Conservation (phyloP, 2,113 vertebrate species). For the Elgaria multicarinata region DNA sequence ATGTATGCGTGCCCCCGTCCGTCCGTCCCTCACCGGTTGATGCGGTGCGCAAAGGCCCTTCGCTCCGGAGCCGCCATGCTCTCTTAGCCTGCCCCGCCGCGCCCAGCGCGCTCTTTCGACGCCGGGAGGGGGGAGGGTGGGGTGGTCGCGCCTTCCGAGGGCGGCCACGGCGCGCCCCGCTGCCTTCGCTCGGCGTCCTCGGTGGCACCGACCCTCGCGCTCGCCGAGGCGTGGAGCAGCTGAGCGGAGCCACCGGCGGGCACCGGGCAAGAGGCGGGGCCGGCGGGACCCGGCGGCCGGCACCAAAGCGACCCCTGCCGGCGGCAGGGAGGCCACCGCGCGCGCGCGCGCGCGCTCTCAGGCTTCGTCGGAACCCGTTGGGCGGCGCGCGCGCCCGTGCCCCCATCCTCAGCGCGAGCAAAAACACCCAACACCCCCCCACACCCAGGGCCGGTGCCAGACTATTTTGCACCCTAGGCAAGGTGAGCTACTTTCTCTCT, state of each 20-base stretch:
- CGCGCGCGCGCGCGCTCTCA: not conserved
- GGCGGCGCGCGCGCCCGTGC: too few relatives aligned
- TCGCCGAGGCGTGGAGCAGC: not conserved
- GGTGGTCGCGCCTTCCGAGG: too few relatives aligned
- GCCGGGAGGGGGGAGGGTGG: too few relatives aligned
- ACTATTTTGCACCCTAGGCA: too few relatives aligned
- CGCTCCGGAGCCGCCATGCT: slow-evolving; percentile 31
- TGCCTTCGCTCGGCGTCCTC: not conserved
- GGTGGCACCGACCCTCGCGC: not conserved
- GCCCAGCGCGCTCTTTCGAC: not conserved
- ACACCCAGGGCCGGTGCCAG: too few relatives aligned
- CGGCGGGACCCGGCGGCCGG: not conserved
- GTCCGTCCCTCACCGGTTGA: slow-evolving; percentile 17
- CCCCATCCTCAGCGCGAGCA: too few relatives aligned
- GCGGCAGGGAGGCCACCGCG: not conserved
- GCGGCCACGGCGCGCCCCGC: not conserved
- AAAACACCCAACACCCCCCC: too few relatives aligned
- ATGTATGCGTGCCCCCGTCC: not conserved
- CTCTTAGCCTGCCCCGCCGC: too few relatives aligned
- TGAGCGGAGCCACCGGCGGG: not conserved
- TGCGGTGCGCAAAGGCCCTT: slow-evolving; percentile 35
- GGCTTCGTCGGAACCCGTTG: too few relatives aligned
- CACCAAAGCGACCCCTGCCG: not conserved
- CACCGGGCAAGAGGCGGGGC: not conserved
- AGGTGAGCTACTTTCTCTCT: too few relatives aligned